phyloP scores from a whole-genome alignment of 2,113 vertebrate genomes.

The Ahaetulla prasina region DNA sequence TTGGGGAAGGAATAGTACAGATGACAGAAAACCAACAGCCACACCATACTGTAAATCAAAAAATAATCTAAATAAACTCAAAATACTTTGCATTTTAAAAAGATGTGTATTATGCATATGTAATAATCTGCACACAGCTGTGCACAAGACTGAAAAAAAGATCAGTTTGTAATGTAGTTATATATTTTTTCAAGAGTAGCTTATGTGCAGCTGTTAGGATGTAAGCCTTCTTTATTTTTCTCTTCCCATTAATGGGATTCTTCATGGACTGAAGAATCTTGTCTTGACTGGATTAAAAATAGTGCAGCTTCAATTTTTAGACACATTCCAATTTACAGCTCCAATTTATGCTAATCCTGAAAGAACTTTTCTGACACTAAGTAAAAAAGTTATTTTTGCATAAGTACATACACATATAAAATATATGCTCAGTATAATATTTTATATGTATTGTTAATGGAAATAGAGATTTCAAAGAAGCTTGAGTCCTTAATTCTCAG shows the following conservation, averaged over 20 bases:
- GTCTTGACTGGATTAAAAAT: constrained; percentile 64
- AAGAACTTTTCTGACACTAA: constrained; percentile 63
- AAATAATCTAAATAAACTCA: background rate
- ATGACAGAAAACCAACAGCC: background rate
- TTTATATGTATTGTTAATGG: constrained; percentile 63
- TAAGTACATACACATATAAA: background rate
- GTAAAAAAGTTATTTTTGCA: constrained; percentile 49
- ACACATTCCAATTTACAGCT: constrained; percentile 65
- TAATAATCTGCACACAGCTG: background rate
- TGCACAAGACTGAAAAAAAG: constrained; percentile 11
- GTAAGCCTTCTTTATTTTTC: constrained; percentile 29
- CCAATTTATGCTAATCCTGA: constrained; percentile 74
- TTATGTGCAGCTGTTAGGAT: constrained; percentile 14
- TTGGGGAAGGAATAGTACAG: background rate
- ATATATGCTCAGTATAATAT: constrained; percentile 58
- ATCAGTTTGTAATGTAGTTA: background rate
- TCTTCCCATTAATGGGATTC: constrained; percentile 38
- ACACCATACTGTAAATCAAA: background rate
- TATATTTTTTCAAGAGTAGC: constrained; percentile 5
- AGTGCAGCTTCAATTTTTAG: constrained; percentile 62
- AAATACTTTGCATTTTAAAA: background rate
- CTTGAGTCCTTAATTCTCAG: constrained; percentile 46
- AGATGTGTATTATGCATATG: background rate
- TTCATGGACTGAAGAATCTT: constrained; percentile 51
- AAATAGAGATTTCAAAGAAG: constrained; percentile 62